These are phyloP conservation scores for cattle (Bos taurus) DNA, from an alignment of 2,113 vertebrate species.

Conservation along the genomic window DNA sequence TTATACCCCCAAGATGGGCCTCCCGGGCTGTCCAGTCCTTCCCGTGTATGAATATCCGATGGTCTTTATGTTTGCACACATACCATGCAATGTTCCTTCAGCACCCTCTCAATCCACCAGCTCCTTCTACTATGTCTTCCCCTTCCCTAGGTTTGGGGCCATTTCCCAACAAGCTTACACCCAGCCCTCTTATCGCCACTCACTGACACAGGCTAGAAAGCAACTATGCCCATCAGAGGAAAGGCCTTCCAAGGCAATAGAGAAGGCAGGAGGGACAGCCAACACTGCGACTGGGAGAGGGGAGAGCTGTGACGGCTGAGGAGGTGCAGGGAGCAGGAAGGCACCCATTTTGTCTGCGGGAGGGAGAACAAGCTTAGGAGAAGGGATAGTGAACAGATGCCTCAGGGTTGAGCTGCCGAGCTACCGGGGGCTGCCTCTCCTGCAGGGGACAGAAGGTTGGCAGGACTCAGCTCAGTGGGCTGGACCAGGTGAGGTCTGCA, in stretches of 20 bases:
- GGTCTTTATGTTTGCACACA: not conserved
- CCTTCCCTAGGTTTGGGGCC: not conserved
- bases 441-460: not conserved
- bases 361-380: not conserved
- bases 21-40: not conserved
- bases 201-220: not conserved
- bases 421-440: not conserved
- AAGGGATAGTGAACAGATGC: not conserved
- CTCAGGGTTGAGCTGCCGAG: not conserved
- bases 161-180: not conserved
- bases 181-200: not conserved
- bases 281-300: not conserved
- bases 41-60: not conserved
- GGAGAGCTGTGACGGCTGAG: not conserved
- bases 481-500: not conserved
- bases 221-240: not conserved
- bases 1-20: not conserved
- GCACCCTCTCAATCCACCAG: not conserved
- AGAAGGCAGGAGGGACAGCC: not conserved
- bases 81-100: not conserved
- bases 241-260: not conserved
- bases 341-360: fast-evolving
- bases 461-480: not conserved
- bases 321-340: not conserved
- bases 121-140: not conserved